Evolutionary conservation across 2,888 invertebrate species (phyloP), one percentile per base, ranked within the genome.

Genomic region (Schizotus pectinicornis): DNA sequence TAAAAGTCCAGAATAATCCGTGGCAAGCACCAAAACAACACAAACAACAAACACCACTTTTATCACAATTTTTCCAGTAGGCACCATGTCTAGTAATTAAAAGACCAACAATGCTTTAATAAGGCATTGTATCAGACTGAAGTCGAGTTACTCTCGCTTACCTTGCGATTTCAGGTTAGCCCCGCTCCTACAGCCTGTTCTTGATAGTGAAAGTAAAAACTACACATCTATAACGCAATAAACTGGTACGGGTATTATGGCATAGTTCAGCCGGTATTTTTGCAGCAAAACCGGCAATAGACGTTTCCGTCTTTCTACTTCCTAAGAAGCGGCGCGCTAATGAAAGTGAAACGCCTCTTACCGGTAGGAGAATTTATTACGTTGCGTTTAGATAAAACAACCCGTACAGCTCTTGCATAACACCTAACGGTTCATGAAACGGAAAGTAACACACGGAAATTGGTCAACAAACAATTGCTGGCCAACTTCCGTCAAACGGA

Each of bases 21-120:
- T 83, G 56, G 84, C 81, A 56, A 85, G 77, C 60, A 84, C 79
- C 55, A 85, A 74, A 63, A 85, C 80, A 74, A 85, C 79, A 59
- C 83, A 83, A 35, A 84, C 71, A 59, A 83, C 79, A 71, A 85
- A 81, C 57, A 84, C 80, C 37, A 84, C 73, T 6, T 84, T 80
- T 38, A 84, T 78, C 32, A 79, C 68, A 36, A 78, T 74, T 69
- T 77, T 78, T 48, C 78, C 74, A 36, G 74, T 64, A 36, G 67
- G 61, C 50, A 76, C 73, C 78, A 79, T 79, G 48, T 59, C 67
- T 51, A 57, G 47, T 41, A 46, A 59, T 61, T 60, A 67, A 50
- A 51, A 39, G 43, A 43, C 50, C 11, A 56, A 57, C 50, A 58
- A 64, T 61, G 56, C 60, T 56, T 60, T 59, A 58, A 56, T 62